Evolutionary conservation across 2,888 invertebrate species (phyloP).

Genomic region (Carterocephalus palaemon): DNA sequence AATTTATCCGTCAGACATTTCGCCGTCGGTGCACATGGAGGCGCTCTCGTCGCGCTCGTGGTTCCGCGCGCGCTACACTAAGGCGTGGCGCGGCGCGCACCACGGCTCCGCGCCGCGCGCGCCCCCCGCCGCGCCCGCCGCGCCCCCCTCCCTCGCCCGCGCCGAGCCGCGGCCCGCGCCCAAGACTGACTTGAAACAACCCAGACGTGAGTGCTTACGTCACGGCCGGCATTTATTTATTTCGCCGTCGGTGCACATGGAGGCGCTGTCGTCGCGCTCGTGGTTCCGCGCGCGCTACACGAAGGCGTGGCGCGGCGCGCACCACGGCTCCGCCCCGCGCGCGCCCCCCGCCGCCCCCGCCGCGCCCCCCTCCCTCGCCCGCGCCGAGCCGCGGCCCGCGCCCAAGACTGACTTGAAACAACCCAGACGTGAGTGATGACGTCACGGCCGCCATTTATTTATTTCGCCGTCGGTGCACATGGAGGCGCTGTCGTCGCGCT

Average conservation of each 20-base stretch:
- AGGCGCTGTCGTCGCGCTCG: constrained; percentile 84
- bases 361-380: constrained; percentile 25
- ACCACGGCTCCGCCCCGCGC: constrained; percentile 32
- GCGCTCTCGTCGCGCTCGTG: constrained; percentile 86
- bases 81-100: constrained; percentile 40
- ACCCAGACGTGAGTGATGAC: too few relatives aligned
- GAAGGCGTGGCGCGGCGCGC: constrained; percentile 41
- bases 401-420: constrained; percentile 7
- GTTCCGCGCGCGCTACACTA: constrained; percentile 85
- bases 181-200: constrained; percentile 1
- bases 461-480: constrained; percentile 82
- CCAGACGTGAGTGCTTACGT: too few relatives aligned
- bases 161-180: constrained; percentile 18
- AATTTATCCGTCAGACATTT: too few relatives aligned
- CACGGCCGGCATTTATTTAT: too few relatives aligned
- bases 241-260: constrained; percentile 82
- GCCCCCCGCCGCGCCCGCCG: constrained; percentile 31
- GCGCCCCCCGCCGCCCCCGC: constrained; percentile 31
- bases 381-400: constrained; percentile 17
- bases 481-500: constrained; percentile 46
- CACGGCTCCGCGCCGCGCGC: constrained; percentile 31
- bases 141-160: constrained; percentile 25
- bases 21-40: constrained; percentile 82
- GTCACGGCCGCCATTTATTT: too few relatives aligned
- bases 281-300: constrained; percentile 88